Evolutionary conservation across 2,888 invertebrate genomes (phyloP).

Genomic region (Eupeodes latifasciatus): DNA sequence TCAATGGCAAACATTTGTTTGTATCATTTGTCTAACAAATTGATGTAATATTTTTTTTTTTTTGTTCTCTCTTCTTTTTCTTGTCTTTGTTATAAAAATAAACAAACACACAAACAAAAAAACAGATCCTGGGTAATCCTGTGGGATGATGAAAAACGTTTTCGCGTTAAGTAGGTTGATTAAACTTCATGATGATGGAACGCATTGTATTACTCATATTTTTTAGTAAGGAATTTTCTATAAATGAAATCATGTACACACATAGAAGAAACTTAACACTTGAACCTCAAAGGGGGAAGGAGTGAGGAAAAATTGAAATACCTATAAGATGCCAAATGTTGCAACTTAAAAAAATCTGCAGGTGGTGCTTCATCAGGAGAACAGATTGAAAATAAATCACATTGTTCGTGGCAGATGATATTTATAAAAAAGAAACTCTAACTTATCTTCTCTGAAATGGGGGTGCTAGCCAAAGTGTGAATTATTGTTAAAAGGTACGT

Average conservation of each 20-base stretch:
- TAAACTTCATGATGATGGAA: conserved; percentile 60
- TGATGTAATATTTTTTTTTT: conserved; percentile 32
- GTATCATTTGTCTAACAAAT: conserved; percentile 41
- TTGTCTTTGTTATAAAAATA: not conserved
- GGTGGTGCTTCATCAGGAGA: not conserved
- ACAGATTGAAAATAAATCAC: conserved; percentile 36
- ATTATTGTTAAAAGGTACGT: not conserved
- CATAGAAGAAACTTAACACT: conserved; percentile 11
- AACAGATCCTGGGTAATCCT: conserved; percentile 43
- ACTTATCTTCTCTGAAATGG: not conserved
- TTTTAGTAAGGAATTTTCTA: not conserved
- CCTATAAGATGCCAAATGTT: not conserved
- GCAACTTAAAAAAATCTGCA: not conserved
- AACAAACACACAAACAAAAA: not conserved
- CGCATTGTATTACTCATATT: conserved; percentile 51
- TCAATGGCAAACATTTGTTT: conserved; percentile 36
- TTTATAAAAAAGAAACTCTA: not conserved
- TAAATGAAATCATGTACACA: conserved; percentile 6
- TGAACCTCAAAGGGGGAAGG: not conserved
- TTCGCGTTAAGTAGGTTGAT: conserved; percentile 40
- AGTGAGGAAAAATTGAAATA: not conserved
- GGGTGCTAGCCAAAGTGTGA: not conserved
- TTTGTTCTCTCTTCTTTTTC: not conserved
- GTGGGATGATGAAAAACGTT: conserved; percentile 56
- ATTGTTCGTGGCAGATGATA: conserved; percentile 11